A percentile compares a stretch with the other conserved stretches of the same genome.
These are phyloP conservation scores for Phataginus tricuspis DNA, from an alignment of 2,797 vertebrate species.

Conservation along the genomic window DNA sequence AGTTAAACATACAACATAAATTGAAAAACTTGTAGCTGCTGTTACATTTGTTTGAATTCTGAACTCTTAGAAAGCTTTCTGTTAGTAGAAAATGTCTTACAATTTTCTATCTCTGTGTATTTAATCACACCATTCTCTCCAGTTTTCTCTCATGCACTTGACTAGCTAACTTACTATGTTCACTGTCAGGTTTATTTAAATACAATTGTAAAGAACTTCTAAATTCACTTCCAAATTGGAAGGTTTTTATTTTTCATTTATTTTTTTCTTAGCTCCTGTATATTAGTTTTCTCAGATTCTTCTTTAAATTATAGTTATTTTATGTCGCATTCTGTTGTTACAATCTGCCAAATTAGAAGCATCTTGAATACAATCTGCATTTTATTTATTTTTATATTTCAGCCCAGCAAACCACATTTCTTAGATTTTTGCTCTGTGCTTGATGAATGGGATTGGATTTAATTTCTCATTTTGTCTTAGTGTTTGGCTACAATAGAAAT, in stretches of 20 bases:
- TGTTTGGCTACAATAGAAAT: background rate
- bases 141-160: background rate
- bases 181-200: background rate
- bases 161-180: background rate
- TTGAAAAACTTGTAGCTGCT: background rate
- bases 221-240: background rate
- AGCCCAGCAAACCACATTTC: background rate
- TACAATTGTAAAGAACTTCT: background rate
- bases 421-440: background rate
- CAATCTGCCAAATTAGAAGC: background rate
- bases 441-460: background rate
- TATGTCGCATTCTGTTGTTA: background rate
- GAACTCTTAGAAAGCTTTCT: background rate
- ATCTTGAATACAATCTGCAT: background rate
- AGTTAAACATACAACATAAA: constrained; percentile 4
- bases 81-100: background rate
- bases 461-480: background rate
- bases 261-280: background rate
- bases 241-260: background rate
- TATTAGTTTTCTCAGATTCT: background rate
- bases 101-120: background rate
- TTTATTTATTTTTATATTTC: background rate
- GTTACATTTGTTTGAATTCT: background rate
- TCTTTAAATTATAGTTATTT: background rate
- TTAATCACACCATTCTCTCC: background rate